These are phyloP conservation scores for Megalurothrips usitatus DNA, from an alignment of 2,888 invertebrate genomes.

Conservation along the genomic window DNA sequence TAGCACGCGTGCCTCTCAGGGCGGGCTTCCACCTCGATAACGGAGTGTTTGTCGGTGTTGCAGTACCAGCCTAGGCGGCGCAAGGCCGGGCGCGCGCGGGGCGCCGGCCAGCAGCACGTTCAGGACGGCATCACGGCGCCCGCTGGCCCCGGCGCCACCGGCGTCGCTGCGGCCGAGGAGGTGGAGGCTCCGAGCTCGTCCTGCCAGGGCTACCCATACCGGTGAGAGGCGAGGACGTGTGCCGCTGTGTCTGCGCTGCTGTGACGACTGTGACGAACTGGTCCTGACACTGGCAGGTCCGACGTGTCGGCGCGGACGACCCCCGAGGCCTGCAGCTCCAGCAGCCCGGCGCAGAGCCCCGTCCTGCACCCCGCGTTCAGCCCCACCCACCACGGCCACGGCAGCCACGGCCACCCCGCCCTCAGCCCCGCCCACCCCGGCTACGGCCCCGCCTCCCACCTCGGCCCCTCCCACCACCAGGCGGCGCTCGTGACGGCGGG, in stretches of 20 bases:
- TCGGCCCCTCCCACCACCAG: neutral
- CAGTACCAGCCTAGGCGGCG: slow-evolving; percentile 49
- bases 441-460: neutral
- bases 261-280: too few relatives aligned
- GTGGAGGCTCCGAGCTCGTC: slow-evolving; percentile 8
- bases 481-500: neutral
- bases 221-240: neutral
- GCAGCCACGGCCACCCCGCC: too few relatives aligned
- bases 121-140: neutral
- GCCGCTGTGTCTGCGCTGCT: too few relatives aligned
- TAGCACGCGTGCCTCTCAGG: too few relatives aligned
- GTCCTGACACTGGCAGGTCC: neutral
- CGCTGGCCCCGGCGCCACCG: neutral
- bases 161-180: neutral
- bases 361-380: neutral
- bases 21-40: too few relatives aligned
- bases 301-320: slow-evolving; percentile 14
- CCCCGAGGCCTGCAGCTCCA: neutral
- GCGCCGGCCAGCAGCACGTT: neutral
- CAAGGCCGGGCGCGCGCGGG: neutral
- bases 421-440: neutral
- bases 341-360: slow-evolving; percentile 14
- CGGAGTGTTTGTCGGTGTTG: slow-evolving; percentile 44
- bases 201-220: slow-evolving; percentile 7
- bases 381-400: slow-evolving; percentile 1